Percentiles rank a stretch among this genome's conserved stretches.
These are phyloP conservation scores for Phthorimaea operculella DNA, from an alignment of 1,140 invertebrate species.

Conservation along the genomic window DNA sequence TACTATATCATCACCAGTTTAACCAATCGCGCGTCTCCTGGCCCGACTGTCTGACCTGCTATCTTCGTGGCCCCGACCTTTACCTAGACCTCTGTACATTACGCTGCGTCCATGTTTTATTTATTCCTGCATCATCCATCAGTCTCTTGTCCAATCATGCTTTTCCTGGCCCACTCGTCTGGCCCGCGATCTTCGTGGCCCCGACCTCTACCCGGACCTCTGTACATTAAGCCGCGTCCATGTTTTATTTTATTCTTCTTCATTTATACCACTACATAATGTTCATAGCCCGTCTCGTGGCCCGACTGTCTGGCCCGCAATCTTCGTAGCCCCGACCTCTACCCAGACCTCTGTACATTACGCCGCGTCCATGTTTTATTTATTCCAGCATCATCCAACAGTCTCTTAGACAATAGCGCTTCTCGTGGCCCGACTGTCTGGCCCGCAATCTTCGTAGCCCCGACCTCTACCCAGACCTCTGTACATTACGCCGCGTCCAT, in stretches of 20 bases:
- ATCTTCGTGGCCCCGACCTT: no score
- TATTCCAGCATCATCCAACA: slow-evolving; percentile 28
- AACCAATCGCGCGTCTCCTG: no score
- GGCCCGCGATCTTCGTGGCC: background rate
- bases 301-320: background rate
- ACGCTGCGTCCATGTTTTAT: slow-evolving; percentile 20
- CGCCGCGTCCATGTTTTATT: slow-evolving; percentile 51
- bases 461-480: background rate
- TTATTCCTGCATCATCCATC: no score
- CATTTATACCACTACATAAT: no score
- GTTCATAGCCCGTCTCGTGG: no score
- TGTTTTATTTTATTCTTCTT: slow-evolving; percentile 66
- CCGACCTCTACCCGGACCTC: background rate
- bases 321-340: background rate
- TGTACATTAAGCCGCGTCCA: slow-evolving; percentile 40
- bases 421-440: background rate
- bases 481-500: slow-evolving; percentile 44
- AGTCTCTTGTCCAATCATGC: no score
- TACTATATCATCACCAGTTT: no score
- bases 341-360: slow-evolving; percentile 28
- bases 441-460: background rate
- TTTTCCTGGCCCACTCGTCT: background rate
- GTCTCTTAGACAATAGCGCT: no score
- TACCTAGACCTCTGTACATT: slow-evolving; percentile 18
- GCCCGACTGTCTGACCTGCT: no score